Base-by-base conservation (phyloP, 1,140 invertebrate species). In the Zaprionus kolodkinae region DNA sequence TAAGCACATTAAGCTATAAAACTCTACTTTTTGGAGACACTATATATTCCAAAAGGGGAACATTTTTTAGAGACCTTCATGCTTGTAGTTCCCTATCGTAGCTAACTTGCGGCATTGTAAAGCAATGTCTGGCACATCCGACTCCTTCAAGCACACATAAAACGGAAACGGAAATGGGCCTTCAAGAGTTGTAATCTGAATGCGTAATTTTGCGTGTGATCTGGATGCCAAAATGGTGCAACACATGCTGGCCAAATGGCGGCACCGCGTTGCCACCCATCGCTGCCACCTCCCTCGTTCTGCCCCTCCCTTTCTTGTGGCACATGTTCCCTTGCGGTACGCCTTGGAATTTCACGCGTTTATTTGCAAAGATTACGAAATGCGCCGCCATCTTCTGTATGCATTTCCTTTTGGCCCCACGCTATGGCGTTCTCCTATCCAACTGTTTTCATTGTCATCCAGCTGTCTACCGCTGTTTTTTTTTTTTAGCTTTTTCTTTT, bases 311-410 rank as follows among this genome's bases (percentile, higher is more conserved):
- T 59, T 56, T 57, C 59, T 35, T 59, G 54, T 55, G 30, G 43
- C 68, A 62, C 84, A 87, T 88, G 84, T 81, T 76, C 69, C 80
- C 69, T 43, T 87, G 84, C 65, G 84, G 84, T 88, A 73, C 77
- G 84, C 84, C 84, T 87, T 87, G 84, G 84, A 84, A 87, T 87
- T 87, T 87, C 84, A 87, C 84, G 84, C 84, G 84, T 88, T 87
- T 88, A 84, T 88, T 87, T 84, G 84, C 84, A 84, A 87, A 87
- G 84, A 87, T 87, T 87, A 87, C 84, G 84, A 87, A 87, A 88
- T 88, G 84, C 73, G 83, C 80, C 68, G 83, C 84, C 74, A 87
- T 79, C 84, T 84, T 87, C 83, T 83, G 84, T 84, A 87, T 84
- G 84, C 84, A 81, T 75, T 87, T 87, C 84, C 84, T 79, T 30